Evolutionary conservation across 2,113 vertebrate species (phyloP).

Genomic region (Myocastor coypus): DNA sequence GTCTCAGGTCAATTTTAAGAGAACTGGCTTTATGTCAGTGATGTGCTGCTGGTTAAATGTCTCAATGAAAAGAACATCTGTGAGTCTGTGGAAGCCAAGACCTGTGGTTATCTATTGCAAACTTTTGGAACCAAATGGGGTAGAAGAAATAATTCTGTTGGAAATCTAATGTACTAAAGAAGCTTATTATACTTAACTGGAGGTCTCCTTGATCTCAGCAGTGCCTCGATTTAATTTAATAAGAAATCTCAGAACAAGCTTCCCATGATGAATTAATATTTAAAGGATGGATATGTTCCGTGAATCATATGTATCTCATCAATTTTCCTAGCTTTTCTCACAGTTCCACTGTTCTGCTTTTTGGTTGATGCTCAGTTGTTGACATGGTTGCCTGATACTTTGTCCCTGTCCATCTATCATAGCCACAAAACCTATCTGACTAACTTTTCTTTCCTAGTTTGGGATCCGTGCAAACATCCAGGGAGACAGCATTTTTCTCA

Average conservation of each 20-base stretch:
- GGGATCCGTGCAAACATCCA: background rate
- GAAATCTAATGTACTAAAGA: background rate
- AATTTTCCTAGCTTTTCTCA: background rate
- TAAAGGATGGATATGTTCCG: background rate
- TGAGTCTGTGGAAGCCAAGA: background rate
- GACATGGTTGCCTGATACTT: background rate
- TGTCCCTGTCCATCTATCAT: background rate
- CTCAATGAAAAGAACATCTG: background rate
- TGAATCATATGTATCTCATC: background rate
- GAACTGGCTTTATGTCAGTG: background rate
- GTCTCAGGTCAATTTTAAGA: background rate
- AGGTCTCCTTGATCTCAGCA: background rate
- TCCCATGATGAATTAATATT: background rate
- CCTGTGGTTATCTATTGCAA: background rate
- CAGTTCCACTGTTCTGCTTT: background rate
- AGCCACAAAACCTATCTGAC: background rate
- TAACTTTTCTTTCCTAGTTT: background rate
- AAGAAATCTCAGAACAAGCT: background rate
- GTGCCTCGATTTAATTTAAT: background rate
- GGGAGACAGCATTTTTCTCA: background rate
- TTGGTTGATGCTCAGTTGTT: background rate
- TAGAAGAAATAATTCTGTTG: background rate
- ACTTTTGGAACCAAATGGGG: background rate
- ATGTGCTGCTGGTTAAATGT: background rate
- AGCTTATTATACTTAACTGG: constrained; percentile 5